Evolutionary conservation across 2,113 vertebrate genomes (phyloP).

Genomic region (Callaeas wilsoni): DNA sequence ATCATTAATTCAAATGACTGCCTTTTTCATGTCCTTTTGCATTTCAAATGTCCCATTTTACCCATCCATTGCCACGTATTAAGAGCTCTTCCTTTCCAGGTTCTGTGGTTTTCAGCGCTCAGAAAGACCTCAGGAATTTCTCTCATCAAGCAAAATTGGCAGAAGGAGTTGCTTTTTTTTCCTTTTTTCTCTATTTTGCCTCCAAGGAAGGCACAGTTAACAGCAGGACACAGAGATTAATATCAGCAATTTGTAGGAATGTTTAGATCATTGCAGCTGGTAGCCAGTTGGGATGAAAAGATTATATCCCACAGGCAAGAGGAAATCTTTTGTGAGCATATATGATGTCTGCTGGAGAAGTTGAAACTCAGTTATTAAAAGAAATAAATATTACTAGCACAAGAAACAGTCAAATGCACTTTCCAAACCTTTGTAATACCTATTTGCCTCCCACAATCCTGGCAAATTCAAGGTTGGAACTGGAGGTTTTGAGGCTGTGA

Average conservation of each 20-base stretch:
- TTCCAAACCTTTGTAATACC: background rate
- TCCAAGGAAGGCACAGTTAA: slow-evolving; percentile 4
- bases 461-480: background rate
- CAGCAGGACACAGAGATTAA: slow-evolving; percentile 39
- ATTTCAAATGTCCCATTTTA: background rate
- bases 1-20: background rate
- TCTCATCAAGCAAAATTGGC: background rate
- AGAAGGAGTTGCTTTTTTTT: background rate
- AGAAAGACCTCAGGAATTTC: background rate
- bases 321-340: background rate
- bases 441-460: background rate
- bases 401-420: background rate
- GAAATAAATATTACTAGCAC: slow-evolving; percentile 23
- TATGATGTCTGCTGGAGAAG: background rate
- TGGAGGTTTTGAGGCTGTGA: background rate
- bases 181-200: background rate
- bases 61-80: background rate
- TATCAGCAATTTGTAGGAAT: slow-evolving; percentile 30
- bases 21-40: background rate
- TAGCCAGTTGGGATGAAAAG: slow-evolving; percentile 27
- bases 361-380: slow-evolving; percentile 40
- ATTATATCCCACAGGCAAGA: slow-evolving; percentile 38
- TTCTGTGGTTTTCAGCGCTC: background rate
- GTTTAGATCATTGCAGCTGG: slow-evolving; percentile 15
- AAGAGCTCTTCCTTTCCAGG: background rate